These are phyloP conservation scores for Ceratoteleas bidentatus DNA, from an alignment of 1,140 invertebrate genomes.

Conservation along the genomic window DNA sequence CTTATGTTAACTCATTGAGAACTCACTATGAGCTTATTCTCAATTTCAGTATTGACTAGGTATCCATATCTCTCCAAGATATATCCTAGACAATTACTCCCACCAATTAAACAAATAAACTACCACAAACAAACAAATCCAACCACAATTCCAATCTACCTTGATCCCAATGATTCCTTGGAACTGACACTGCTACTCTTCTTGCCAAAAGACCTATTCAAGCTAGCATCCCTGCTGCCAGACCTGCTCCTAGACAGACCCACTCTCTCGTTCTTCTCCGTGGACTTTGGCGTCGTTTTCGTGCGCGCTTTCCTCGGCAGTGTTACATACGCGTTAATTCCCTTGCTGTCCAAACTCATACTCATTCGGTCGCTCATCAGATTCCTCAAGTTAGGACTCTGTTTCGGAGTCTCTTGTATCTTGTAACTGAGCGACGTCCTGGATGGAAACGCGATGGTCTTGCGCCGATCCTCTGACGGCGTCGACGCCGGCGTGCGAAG, in stretches of 20 bases:
- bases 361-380: slow-evolving; percentile 67
- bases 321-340: slow-evolving; percentile 88
- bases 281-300: slow-evolving; percentile 72
- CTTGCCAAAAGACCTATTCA: slow-evolving; percentile 71
- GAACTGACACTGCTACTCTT: slow-evolving; percentile 75
- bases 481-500: slow-evolving; percentile 83
- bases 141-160: no score
- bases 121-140: no score
- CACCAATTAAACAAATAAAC: not conserved
- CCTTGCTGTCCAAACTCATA: slow-evolving; percentile 80
- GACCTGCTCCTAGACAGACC: slow-evolving; percentile 73
- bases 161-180: slow-evolving; percentile 65
- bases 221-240: slow-evolving; percentile 71
- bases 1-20: no score
- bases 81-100: no score
- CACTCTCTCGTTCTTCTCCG: slow-evolving; percentile 82
- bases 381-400: slow-evolving; percentile 6
- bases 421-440: slow-evolving; percentile 5
- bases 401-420: slow-evolving; percentile 14
- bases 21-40: no score
- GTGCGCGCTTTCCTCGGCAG: slow-evolving; percentile 85
- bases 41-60: no score
- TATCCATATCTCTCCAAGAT: no score
- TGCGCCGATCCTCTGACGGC: slow-evolving; percentile 86
- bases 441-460: slow-evolving; percentile 80